Evolutionary conservation across 1,140 invertebrate species (phyloP).

Genomic region (Cardiocondyla obscurior): DNA sequence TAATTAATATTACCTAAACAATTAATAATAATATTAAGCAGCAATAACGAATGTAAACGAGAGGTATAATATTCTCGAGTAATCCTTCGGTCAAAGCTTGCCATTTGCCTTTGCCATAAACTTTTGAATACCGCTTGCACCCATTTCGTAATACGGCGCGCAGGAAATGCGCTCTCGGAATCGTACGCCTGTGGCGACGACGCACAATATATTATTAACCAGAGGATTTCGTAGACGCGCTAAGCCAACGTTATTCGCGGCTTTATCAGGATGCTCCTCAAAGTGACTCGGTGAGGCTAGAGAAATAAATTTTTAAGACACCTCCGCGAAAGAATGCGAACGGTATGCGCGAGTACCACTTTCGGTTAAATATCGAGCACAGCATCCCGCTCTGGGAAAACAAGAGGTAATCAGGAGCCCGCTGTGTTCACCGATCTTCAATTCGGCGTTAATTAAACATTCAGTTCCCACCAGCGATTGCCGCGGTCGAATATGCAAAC

Average conservation of each 20-base stretch:
- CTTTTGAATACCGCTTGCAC: not conserved
- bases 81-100: not conserved
- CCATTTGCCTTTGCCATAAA: too few species aligned
- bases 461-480: not conserved
- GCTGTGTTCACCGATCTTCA: not conserved
- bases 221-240: not conserved
- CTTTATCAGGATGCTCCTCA: slow-evolving; percentile 28
- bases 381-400: not conserved
- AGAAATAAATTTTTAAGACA: slow-evolving; percentile 27
- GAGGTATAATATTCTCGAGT: not conserved
- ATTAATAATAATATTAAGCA: not conserved
- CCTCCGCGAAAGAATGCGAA: not conserved
- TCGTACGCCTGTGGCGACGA: not conserved
- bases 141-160: not conserved
- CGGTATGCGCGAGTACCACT: not conserved
- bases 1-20: not conserved
- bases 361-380: not conserved
- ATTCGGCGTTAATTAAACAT: slow-evolving; percentile 17
- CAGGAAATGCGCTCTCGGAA: not conserved
- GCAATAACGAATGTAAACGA: not conserved
- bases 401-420: slow-evolving; percentile 25
- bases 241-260: slow-evolving; percentile 15
- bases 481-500: not conserved
- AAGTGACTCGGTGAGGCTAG: not conserved
- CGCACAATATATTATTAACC: slow-evolving; percentile 15